phyloP scores from a whole-genome alignment of 1,140 invertebrate genomes.

The Sesamia nonagrioides region DNA sequence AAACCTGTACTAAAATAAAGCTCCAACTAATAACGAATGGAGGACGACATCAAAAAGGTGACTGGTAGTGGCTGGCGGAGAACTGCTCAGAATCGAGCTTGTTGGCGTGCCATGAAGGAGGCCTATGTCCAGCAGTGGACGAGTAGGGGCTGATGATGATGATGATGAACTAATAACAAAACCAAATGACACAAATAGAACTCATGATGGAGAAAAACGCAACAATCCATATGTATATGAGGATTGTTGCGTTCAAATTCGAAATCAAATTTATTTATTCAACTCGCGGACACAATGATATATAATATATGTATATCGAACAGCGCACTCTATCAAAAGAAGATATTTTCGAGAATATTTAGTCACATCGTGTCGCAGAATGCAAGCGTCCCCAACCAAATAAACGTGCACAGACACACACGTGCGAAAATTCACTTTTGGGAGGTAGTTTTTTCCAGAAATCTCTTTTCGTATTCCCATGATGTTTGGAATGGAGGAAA shows the following conservation, averaged over 20 bases:
- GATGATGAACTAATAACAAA: not conserved
- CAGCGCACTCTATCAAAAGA: conserved; percentile 1
- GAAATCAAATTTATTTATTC: conserved; percentile 38
- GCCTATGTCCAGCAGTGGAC: no score
- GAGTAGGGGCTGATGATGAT: no score
- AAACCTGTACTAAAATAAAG: no score
- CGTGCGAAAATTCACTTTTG: conserved; percentile 27
- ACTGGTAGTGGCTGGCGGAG: no score
- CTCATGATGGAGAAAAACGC: not conserved
- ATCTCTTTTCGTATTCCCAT: conserved; percentile 27
- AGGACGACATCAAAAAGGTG: no score
- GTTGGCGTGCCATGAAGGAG: no score
- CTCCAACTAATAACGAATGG: no score
- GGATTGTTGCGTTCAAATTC: no score
- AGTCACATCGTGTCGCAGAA: not conserved
- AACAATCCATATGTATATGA: conserved; percentile 7
- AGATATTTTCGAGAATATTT: conserved; percentile 29
- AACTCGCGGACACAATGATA: conserved; percentile 21
- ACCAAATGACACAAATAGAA: not conserved
- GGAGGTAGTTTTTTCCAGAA: conserved; percentile 27
- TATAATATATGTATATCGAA: conserved; percentile 16
- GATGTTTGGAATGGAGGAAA: conserved; percentile 17
- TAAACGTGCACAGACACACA: conserved; percentile 34
- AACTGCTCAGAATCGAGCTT: no score
- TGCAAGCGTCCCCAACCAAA: conserved; percentile 26